A percentile compares a stretch with the other conserved stretches of the same genome.
Evolutionary conservation across 2,113 vertebrate genomes (phyloP).

Genomic region (Nestor notabilis): DNA sequence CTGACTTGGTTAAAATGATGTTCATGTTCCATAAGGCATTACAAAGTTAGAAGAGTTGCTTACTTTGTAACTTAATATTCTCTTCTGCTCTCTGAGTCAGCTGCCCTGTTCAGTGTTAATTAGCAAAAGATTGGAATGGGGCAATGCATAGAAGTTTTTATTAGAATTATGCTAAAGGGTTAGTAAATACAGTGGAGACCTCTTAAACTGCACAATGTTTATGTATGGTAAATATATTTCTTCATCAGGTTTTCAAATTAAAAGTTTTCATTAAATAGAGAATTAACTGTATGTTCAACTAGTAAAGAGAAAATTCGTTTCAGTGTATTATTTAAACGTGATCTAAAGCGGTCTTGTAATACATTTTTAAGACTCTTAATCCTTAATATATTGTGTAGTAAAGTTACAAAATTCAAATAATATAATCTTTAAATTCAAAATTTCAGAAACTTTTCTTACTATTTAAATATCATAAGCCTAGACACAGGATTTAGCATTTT

Average conservation of each 20-base stretch:
- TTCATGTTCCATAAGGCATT: constrained; percentile 24
- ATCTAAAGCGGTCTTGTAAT: neutral
- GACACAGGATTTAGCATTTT: neutral
- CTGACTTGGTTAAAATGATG: constrained; percentile 4
- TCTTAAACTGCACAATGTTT: neutral
- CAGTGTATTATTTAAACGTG: neutral
- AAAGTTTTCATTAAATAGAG: neutral
- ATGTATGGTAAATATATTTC: constrained; percentile 12
- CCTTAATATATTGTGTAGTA: neutral
- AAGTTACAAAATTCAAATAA: neutral
- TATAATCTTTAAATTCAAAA: neutral
- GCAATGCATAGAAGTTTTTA: constrained; percentile 33
- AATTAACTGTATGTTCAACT: neutral
- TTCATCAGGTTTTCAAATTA: constrained; percentile 25
- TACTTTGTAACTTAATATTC: constrained; percentile 64
- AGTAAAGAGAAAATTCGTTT: neutral
- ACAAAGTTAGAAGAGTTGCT: neutral
- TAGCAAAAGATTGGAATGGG: constrained; percentile 44
- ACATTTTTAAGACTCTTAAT: neutral
- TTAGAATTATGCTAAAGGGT: constrained; percentile 35
- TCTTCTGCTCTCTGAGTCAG: constrained; percentile 48
- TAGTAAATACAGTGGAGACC: neutral
- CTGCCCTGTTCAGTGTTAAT: constrained; percentile 55
- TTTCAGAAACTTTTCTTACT: neutral
- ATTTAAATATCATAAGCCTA: neutral